phyloP scores from a whole-genome alignment of 2,113 vertebrate species.

The Stegastes partitus region DNA sequence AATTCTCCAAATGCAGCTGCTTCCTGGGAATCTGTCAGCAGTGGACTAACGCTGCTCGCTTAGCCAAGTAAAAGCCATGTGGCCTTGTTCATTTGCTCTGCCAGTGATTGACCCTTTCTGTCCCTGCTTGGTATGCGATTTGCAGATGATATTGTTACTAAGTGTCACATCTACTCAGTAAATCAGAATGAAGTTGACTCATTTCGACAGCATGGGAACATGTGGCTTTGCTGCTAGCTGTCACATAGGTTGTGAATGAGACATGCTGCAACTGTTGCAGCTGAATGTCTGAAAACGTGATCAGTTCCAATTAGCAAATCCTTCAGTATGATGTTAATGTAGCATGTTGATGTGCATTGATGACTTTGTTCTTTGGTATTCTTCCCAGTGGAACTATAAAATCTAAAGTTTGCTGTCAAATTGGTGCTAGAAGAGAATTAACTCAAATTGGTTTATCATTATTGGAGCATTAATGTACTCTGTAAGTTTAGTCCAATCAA shows the following conservation, averaged over 20 bases:
- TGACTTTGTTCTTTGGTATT: no score
- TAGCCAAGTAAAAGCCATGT: conserved; percentile 42
- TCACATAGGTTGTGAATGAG: conserved; percentile 21
- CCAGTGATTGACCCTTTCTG: conserved; percentile 46
- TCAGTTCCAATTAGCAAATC: background rate
- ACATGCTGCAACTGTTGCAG: background rate
- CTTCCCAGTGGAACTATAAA: no score
- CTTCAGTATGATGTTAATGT: background rate
- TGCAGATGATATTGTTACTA: conserved; percentile 47
- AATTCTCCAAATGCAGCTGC: conserved; percentile 47
- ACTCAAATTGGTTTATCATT: no score
- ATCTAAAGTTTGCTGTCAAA: no score
- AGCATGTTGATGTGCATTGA: background rate
- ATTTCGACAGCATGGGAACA: conserved; percentile 20
- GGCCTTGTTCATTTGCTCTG: conserved; percentile 44
- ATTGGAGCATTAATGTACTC: no score
- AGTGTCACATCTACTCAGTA: conserved; percentile 21
- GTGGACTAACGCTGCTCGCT: conserved; percentile 34
- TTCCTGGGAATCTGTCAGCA: conserved; percentile 50
- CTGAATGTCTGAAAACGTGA: conserved; percentile 5
- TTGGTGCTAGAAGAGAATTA: no score
- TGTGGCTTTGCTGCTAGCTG: conserved; percentile 18
- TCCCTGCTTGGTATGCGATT: conserved; percentile 36
- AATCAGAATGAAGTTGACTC: conserved; percentile 35
- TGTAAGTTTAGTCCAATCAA: no score